Evolutionary conservation across 2,888 invertebrate species (phyloP).

Genomic region (Epinotia nisella): DNA sequence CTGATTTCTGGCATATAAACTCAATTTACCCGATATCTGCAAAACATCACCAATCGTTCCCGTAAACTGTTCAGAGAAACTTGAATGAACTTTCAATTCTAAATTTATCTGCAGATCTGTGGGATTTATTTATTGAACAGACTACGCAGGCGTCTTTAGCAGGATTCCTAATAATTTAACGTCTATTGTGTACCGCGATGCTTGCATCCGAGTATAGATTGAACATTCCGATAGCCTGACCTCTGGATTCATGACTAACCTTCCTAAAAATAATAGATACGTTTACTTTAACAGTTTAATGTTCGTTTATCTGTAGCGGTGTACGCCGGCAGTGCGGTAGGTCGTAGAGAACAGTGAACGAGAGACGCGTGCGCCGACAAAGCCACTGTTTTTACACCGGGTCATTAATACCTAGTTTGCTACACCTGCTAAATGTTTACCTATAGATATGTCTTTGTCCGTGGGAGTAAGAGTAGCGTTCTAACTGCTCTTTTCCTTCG

Average conservation of each 20-base stretch:
- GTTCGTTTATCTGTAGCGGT: conserved; percentile 22
- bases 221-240: conserved; percentile 14
- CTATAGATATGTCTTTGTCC: conserved; percentile 9
- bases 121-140: not conserved
- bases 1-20: not conserved
- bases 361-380: conserved; percentile 62
- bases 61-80: not conserved
- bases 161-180: not conserved
- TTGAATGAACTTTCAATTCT: not conserved
- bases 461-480: conserved; percentile 4
- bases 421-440: conserved; percentile 27
- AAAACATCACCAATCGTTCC: not conserved
- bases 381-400: conserved; percentile 52
- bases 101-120: not conserved
- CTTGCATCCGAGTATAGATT: conserved; percentile 1
- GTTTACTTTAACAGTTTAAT: conserved; percentile 33
- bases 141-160: too few relatives aligned
- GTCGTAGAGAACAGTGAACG: conserved; percentile 66
- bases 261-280: conserved; percentile 20
- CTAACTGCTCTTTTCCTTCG: not conserved
- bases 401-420: conserved; percentile 38
- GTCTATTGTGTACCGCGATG: not conserved
- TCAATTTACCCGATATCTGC: not conserved
- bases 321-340: conserved; percentile 64
- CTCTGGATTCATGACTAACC: conserved; percentile 6